These are phyloP conservation scores for Lepetodrilus schrolli DNA, from an alignment of 2,888 invertebrate species.

Conservation along the genomic window DNA sequence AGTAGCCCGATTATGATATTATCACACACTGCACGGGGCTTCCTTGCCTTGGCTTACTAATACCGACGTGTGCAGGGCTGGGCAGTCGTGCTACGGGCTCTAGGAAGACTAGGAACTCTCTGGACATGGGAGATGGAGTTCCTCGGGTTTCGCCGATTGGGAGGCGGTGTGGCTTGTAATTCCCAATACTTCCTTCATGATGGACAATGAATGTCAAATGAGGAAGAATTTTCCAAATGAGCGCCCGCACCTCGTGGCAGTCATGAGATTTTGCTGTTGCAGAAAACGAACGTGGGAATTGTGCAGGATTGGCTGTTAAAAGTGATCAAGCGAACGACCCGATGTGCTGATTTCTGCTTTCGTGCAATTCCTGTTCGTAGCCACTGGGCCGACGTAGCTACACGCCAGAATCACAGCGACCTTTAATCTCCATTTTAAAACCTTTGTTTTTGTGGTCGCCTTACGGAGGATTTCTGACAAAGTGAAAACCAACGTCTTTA, in stretches of 20 bases:
- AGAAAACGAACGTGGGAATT: background rate
- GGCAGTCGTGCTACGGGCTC: background rate
- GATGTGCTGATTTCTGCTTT: background rate
- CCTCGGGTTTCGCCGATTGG: background rate
- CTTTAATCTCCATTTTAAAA: background rate
- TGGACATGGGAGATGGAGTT: background rate
- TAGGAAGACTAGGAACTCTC: too few species aligned
- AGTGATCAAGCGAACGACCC: too few species aligned
- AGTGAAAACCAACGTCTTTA: background rate
- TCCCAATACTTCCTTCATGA: background rate
- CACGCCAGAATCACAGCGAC: background rate
- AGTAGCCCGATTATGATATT: constrained; percentile 30
- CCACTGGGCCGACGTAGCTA: background rate
- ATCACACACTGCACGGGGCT: constrained; percentile 17
- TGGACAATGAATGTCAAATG: background rate
- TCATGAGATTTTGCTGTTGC: background rate
- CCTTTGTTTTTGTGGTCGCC: constrained; percentile 23
- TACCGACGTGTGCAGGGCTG: background rate
- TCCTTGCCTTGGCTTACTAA: too few species aligned
- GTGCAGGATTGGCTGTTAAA: background rate
- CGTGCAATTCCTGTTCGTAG: background rate
- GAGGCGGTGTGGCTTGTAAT: background rate
- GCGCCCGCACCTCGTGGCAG: background rate
- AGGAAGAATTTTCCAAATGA: constrained; percentile 10
- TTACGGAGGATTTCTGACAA: background rate